Evolutionary conservation across 2,797 vertebrate species (phyloP), one percentile per base, ranked within the genome.

Genomic region (Hirundo rustica): DNA sequence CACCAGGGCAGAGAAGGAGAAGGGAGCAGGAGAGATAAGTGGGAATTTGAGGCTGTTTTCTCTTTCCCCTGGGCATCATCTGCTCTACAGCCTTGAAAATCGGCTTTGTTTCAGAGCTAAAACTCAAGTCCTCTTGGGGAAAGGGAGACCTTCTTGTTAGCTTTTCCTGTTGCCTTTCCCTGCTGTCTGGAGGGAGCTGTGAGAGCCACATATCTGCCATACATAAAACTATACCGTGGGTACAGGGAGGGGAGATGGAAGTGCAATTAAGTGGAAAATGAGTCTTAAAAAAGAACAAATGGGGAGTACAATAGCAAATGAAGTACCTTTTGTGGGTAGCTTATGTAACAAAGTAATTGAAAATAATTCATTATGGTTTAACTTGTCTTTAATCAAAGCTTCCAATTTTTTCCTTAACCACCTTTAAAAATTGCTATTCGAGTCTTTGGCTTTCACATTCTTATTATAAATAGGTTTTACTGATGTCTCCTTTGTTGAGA

Each of bases 251-350:
- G 25, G 32, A 26, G 2, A 9, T 32, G 18, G n/a, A 62, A 54
- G 73, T 74, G 73, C 70, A 81, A 32, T 84, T 68, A 71, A 32
- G 60, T 92, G 57, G 50, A 86, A 94, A 91, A 77, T 29, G 4
- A 88, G 36, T 71, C 86, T 88, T 95, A 30, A 89, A 93, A 93
- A 93, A 84, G 77, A 91, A 61, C 11, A 65, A 74, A 76, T 13
- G n/a, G 17, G 51, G 38, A 90, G 58, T 32, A 68, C 29, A 65
- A 85, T 17, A 77, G 73, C 62, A 75, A 79, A 51, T 62, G 7
- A 91, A 72, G 23, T 45, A 73, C 55, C 42, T 92, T 19, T n/a
- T 78, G n/a, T 64, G 71, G 86, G 34, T 61, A 53, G 78, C 71
- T 92, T 92, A 73, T 60, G 78, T 79, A 92, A 90, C 5, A 7